Evolutionary conservation across 1,140 invertebrate species (phyloP).

Genomic region (Drosophila rufa): DNA sequence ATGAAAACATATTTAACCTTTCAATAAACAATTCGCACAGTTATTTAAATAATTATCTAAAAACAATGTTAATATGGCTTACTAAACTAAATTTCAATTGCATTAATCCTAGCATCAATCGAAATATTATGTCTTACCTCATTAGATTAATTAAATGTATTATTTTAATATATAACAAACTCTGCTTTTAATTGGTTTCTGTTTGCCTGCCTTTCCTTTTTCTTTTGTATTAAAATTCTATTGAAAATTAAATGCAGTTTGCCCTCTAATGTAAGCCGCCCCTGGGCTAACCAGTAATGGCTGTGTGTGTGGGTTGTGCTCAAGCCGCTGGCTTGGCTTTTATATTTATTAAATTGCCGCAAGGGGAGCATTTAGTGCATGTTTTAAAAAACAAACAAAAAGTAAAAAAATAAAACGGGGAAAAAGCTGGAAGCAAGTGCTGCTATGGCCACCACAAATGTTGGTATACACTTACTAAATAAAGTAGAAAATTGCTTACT

Average conservation of each 20-base stretch:
- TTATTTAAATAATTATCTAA: background rate
- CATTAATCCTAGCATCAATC: no score
- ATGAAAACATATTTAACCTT: background rate
- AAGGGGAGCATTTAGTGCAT: slow-evolving; percentile 79
- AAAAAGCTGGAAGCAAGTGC: background rate
- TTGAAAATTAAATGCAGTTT: background rate
- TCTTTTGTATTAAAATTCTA: background rate
- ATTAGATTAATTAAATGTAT: background rate
- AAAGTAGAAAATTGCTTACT: background rate
- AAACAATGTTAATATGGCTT: no score
- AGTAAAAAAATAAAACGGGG: background rate
- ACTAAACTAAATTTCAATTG: no score
- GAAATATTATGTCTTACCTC: no score
- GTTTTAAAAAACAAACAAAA: slow-evolving; percentile 60
- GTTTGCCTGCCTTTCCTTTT: background rate
- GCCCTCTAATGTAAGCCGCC: slow-evolving; percentile 2
- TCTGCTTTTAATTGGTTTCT: slow-evolving; percentile 3
- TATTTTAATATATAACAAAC: background rate
- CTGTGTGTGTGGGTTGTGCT: slow-evolving; percentile 21
- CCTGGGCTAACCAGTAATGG: slow-evolving; percentile 48
- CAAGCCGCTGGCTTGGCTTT: slow-evolving; percentile 63
- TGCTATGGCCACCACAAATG: background rate
- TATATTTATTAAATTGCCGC: slow-evolving; percentile 80
- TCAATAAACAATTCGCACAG: no score
- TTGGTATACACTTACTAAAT: slow-evolving; percentile 13